Base-by-base conservation (phyloP, 2,888 invertebrate species). In the Ophioninae sp. region DNA sequence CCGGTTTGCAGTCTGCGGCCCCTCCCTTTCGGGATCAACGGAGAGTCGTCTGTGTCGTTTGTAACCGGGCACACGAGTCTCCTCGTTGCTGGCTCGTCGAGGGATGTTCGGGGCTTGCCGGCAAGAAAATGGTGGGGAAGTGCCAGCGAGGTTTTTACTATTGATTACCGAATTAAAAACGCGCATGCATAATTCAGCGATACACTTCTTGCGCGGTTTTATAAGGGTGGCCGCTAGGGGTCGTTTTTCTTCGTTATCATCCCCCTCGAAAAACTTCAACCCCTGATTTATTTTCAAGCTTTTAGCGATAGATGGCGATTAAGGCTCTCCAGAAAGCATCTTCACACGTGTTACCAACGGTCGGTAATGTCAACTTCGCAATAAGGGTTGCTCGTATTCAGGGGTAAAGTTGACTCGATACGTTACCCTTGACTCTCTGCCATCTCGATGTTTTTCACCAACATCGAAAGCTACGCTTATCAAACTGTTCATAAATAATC, bases 101-200 rank as follows among this genome's bases (percentile, higher is more conserved):
- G 71, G 80, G 51, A 5, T 51, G 13, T 2, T 51, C 17, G 51
- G 79, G 84, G 73, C 67, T 41, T 81, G 71, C 69, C 78, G 68
- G 73, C n/a, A 76, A 73, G 76, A 84, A 68, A 68, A 75, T 79
- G 76, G 84, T 76, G 85, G 86, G 88, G 89, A 87, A 85, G 87
- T 88, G 87, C 87, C 88, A 88, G 88, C 86, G 89, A 3, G 17
- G 89, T 91, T 91, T 91, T 91, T 91, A 91, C 91, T 91, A 91
- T 91, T 91, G 91, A 91, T 91, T 91, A 90, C 90, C 89, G 90
- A 90, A 91, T 91, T 91, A 91, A 91, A 91, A 91, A 91, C 91
- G 90, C 90, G 91, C 90, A 91, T 91, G 91, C 89, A 91, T 91
- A 91, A 91, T 91, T 91, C 90, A 89, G 87, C 88, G 88, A 89